Conservation (phyloP, 2,113 vertebrate species). For the Eudyptes chrysolophus region DNA sequence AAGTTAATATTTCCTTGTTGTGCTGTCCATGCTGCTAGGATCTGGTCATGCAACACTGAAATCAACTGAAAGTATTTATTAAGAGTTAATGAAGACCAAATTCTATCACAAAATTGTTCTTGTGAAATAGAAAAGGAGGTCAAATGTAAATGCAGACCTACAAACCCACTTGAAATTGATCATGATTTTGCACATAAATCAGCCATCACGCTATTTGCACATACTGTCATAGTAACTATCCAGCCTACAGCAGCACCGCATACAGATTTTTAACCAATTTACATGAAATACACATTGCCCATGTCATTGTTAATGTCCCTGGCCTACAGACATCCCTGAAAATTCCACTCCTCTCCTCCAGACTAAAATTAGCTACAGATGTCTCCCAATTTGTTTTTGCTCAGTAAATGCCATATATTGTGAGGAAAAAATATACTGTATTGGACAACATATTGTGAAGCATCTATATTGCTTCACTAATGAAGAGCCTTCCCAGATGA, state of each 20-base stretch:
- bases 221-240: neutral
- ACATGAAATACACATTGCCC: neutral
- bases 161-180: neutral
- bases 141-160: neutral
- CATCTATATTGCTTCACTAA: neutral
- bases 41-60: neutral
- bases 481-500: neutral
- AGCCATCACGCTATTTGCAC: neutral
- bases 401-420: neutral
- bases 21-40: neutral
- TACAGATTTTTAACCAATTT: neutral
- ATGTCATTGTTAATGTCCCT: neutral
- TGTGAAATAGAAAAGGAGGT: neutral
- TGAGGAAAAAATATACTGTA: neutral
- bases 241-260: neutral
- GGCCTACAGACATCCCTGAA: neutral
- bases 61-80: neutral
- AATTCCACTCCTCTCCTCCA: neutral
- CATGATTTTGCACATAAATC: neutral
- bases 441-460: neutral
- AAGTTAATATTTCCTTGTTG: neutral
- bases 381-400: neutral
- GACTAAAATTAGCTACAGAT: neutral
- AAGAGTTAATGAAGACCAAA: neutral
- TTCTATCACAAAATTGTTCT: neutral